Evolutionary conservation across 37 sponge, comb jelly and placozoan genomes (phyloP), one percentile per base, ranked within the genome.

Genomic region (Spongia lamella): DNA sequence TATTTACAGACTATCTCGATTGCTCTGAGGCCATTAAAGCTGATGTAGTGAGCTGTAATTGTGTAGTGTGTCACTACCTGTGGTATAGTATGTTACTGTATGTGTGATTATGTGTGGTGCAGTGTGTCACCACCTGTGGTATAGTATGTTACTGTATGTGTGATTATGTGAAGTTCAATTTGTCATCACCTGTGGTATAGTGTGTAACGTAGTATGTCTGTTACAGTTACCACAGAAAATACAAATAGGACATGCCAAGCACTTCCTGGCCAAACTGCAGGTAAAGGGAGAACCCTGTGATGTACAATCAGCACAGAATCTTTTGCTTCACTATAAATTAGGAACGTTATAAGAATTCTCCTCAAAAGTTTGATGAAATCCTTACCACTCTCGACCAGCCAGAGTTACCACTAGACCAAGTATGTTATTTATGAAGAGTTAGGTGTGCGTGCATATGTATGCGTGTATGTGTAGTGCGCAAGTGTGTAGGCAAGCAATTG

Each of bases 1-100:
- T 88, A 20, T 88, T 88, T 49, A 75, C 79, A 11, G 89, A 83
- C 59, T 83, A 83, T 33, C 55, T 88, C 4, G 20, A 31, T 0
- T 66, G 74, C 3, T 53, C 73, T 31, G 83, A 88, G 20, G 83
- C 83, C 40, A 37, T 68, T 49, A 43, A 68, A 3, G 74, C 74
- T 34, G 61, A 78, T 39, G 78, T 37, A 38, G 89, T 88, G 31
- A 70, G 82, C 52, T 11, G 29, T 66, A 13, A 11, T 30, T 11
- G 21, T 21, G 24, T 20, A 60, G 62, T n/a, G n/a, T n/a, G n/a
- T n/a, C n/a, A n/a, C n/a, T n/a, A n/a, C n/a, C n/a, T n/a, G n/a
- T n/a, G n/a, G n/a, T n/a, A n/a, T n/a, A n/a, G n/a, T n/a, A n/a
- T n/a, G n/a, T n/a, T n/a, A n/a, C n/a, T n/a, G n/a, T n/a, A n/a